Percentiles rank a stretch among this genome's conserved stretches.
Conservation (phyloP, 1,140 invertebrate species). For the Meloidogyne hapla region DNA sequence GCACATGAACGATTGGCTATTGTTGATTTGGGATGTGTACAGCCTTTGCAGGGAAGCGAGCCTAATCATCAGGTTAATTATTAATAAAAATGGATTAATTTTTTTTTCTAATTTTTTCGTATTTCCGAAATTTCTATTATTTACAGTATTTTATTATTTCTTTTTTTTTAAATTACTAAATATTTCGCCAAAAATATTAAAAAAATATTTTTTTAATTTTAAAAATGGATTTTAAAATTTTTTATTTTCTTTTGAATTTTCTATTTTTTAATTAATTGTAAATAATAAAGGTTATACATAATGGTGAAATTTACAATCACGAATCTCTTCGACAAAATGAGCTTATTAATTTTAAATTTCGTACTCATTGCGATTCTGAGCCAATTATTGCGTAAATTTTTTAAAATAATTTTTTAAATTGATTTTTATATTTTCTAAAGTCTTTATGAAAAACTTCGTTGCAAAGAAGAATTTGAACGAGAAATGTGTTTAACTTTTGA, state of each 20-base stretch:
- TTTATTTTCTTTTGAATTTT: no score
- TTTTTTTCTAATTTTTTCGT: no score
- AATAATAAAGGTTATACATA: slow-evolving; percentile 59
- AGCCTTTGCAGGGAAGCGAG: slow-evolving; percentile 52
- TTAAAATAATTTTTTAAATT: slow-evolving; percentile 27
- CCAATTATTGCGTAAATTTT: slow-evolving; percentile 3
- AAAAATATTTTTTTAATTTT: neutral
- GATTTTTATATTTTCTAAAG: slow-evolving; percentile 42
- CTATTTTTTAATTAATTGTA: slow-evolving; percentile 31
- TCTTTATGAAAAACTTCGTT: slow-evolving; percentile 54
- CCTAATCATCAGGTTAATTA: slow-evolving; percentile 50
- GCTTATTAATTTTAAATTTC: slow-evolving; percentile 38
- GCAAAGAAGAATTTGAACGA: slow-evolving; percentile 28
- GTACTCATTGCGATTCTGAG: slow-evolving; percentile 56
- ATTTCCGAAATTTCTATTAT: no score
- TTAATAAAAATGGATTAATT: neutral
- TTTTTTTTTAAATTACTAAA: neutral
- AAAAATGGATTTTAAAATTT: no score
- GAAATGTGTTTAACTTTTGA: slow-evolving; percentile 56
- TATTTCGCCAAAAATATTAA: neutral
- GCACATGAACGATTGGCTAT: slow-evolving; percentile 62
- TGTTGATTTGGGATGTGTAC: slow-evolving; percentile 53
- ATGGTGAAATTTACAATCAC: slow-evolving; percentile 64
- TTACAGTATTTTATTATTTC: neutral
- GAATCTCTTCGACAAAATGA: slow-evolving; percentile 42